A percentile compares a stretch with the other conserved stretches of the same genome.
Conservation (phyloP, 2,888 invertebrate genomes). For the Antheraea assamensis region DNA sequence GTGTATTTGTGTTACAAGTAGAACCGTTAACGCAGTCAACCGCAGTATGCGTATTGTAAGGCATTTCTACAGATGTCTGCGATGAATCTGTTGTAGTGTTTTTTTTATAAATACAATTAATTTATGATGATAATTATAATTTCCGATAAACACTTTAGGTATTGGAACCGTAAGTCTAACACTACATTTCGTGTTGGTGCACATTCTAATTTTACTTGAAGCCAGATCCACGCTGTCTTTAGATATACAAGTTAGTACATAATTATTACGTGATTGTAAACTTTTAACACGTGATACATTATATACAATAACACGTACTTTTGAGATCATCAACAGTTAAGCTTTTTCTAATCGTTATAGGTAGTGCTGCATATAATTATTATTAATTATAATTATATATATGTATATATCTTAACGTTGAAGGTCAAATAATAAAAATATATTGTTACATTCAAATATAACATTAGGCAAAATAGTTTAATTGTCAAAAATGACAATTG, state of each 20-base stretch:
- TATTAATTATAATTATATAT: constrained; percentile 28
- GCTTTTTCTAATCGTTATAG: constrained; percentile 59
- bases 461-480: not conserved
- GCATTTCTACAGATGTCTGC: no score
- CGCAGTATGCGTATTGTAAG: not conserved
- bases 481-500: not conserved
- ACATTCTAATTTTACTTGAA: constrained; percentile 70
- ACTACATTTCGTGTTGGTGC: constrained; percentile 78
- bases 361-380: constrained; percentile 29
- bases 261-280: constrained; percentile 69
- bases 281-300: constrained; percentile 80
- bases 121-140: constrained; percentile 56
- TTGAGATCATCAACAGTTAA: constrained; percentile 81
- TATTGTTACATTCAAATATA: not conserved
- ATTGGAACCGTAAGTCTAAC: constrained; percentile 71
- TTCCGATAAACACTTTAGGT: constrained; percentile 69
- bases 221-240: constrained; percentile 62
- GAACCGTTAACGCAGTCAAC: not conserved
- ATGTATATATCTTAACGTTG: constrained; percentile 32
- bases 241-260: constrained; percentile 47
- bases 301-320: constrained; percentile 75
- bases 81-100: not conserved
- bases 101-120: constrained; percentile 46
- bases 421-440: not conserved
- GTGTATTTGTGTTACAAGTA: not conserved